Base-by-base conservation (phyloP, 2,113 vertebrate genomes). In the Benitochromis conjunctus region DNA sequence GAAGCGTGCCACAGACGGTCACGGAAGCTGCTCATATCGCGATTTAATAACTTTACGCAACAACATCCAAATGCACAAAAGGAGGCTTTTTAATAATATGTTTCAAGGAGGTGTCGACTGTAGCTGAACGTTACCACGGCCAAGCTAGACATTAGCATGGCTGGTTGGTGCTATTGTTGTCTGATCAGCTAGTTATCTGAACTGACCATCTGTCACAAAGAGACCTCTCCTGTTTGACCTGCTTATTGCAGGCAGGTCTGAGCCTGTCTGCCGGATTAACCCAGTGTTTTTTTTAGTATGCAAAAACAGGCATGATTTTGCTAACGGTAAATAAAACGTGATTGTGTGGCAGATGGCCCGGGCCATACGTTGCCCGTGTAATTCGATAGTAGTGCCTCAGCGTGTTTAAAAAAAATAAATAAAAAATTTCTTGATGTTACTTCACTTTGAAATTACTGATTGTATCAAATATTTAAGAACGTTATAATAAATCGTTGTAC, bases 121-220 rank as follows among this genome's bases (percentile, higher is more conserved):
- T 9, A 51, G 12, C 21, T 3, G 26, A 82, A 64, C 4, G 74
- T 57, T 83, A 53, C 31, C n/a, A 19, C 36, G 24, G n/a, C 9
- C 19, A 53, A 26, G 34, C 69, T 51, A 83, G 83, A 89, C 80
- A 56, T 26, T 24, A 21, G 34, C 10, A 38, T 46, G 53, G 24
- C n/a, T 18, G 48, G 82, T 74, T 34, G 36, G 57, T 79, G 77
- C 88, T 64, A 92, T 95, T 95, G 94, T 95, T 94, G 91, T 94
- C 92, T 92, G 88, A 57, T 21, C 46, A 5, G 80, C 74, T 60
- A 51, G 87, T 90, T 57, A 79, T 85, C 81, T 46, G 78, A 88
- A 76, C 82, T 11, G 12, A 26, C 92, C 93, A 95, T 95, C 95
- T 95, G 93, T 92, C 94, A 94, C 87, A 53, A 21, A 5, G 21